phyloP scores from a whole-genome alignment of 2,113 vertebrate species.

The Machaerirhynchus nigripectus region DNA sequence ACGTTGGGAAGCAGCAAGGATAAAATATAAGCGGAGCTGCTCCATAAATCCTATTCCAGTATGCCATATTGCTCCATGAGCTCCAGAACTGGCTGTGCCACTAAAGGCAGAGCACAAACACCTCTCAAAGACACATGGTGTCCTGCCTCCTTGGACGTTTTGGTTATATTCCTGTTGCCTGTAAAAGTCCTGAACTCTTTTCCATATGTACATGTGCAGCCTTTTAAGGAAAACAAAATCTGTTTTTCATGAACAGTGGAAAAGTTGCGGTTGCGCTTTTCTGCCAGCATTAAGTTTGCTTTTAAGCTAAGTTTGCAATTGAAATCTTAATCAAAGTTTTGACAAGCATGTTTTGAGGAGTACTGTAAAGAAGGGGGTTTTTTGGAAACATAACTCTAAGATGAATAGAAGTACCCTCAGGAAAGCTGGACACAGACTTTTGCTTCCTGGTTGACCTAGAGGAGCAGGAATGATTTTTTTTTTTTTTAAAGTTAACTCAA shows the following conservation, averaged over 20 bases:
- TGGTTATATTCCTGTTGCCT: neutral
- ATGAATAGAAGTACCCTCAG: neutral
- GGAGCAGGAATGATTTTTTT: neutral
- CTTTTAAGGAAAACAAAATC: neutral
- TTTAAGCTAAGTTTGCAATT: neutral
- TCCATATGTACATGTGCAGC: neutral
- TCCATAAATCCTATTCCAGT: neutral
- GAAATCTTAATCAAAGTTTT: neutral
- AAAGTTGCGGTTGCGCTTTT: neutral
- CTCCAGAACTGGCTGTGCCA: neutral
- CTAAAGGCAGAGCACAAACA: neutral
- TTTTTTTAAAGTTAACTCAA: neutral
- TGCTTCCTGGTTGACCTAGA: neutral
- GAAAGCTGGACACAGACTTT: neutral
- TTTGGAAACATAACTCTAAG: neutral
- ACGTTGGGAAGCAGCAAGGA: neutral
- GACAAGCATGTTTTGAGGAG: neutral
- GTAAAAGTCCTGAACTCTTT: neutral
- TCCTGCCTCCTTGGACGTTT: neutral
- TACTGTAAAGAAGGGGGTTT: accelerated
- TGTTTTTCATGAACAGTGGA: neutral
- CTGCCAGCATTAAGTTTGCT: neutral
- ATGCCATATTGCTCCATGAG: accelerated
- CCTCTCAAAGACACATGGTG: accelerated
- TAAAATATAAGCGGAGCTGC: neutral